Evolutionary conservation across 2,888 invertebrate species (phyloP).

Genomic region (Trimorus sp.): DNA sequence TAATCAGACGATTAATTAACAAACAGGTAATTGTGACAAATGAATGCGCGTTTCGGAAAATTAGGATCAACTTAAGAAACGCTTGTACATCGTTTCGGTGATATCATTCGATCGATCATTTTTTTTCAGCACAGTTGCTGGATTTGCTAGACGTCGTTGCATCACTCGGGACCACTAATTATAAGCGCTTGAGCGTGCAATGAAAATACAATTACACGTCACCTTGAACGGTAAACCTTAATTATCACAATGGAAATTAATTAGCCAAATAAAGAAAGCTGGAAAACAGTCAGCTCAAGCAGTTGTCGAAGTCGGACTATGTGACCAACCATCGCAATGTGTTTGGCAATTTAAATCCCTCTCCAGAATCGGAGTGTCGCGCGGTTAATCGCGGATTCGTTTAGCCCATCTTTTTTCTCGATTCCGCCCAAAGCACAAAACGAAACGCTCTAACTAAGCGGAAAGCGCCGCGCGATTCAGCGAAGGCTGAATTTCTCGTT

Average conservation of each 20-base stretch:
- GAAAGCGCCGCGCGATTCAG: constrained; percentile 56
- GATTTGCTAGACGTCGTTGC: too few species aligned
- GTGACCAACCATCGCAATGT: constrained; percentile 26
- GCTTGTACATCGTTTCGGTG: too few species aligned
- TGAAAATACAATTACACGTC: constrained; percentile 32
- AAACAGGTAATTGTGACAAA: constrained; percentile 2
- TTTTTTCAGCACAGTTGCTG: too few species aligned
- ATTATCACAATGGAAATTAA: constrained; percentile 38
- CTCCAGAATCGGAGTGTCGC: constrained; percentile 46
- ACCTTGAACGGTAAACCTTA: constrained; percentile 44
- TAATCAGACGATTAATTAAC: constrained; percentile 17
- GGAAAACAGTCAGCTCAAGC: constrained; percentile 17
- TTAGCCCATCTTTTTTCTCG: constrained; percentile 40
- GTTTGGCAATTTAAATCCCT: constrained; percentile 41
- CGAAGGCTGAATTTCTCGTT: constrained; percentile 65
- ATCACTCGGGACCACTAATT: too few species aligned
- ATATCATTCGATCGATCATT: too few species aligned
- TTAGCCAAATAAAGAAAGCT: constrained; percentile 38
- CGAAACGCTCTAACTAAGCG: constrained; percentile 60
- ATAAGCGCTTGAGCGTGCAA: background rate
- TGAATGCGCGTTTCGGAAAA: too few species aligned
- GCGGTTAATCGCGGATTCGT: constrained; percentile 35
- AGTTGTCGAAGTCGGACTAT: too few species aligned
- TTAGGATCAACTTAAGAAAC: too few species aligned
- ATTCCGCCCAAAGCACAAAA: constrained; percentile 61